Base-by-base conservation (phyloP, 2,888 invertebrate species). In the Sphinx pinastri region DNA sequence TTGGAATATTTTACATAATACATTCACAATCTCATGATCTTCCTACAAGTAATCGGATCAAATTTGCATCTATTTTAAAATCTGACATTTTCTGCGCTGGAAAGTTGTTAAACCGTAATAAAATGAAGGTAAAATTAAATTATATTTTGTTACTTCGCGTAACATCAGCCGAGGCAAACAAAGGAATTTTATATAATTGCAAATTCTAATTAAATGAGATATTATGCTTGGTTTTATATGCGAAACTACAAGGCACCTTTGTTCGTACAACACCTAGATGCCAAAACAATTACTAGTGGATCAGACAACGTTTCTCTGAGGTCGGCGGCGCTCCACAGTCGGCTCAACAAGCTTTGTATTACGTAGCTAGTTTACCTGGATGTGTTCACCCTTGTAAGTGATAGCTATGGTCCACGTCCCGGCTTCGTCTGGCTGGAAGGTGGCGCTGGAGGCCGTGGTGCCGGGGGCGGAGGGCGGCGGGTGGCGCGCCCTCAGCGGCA, bases 321-420 rank as follows among this genome's bases (percentile, higher is more conserved):
- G 4, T 38, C 38, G 4, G 38, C 38, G 38, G 4, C 38, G 38
- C 38, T 38, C 38, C 38, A 38, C 38, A 8, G 38, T 38, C 38
- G 38, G 38, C 38, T 38, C 38, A 38, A 38, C 38, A 8, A 38
- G 38, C 38, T 38, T 8, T 31, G 19, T n/a, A 31, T n/a, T 14
- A 38, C 25, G 31, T 25, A 51, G 31, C 31, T 60, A 11, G 68
- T 59, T 52, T 74, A 95, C 95, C 88, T 96, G 96, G 79, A 99
- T 99, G 87, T 99, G 98, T 81, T 98, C 97, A 51, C 98, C 98
- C 85, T 99, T 98, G 88, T 99, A 99, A 51, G 98, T 97, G 75
- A 99, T 99, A 75, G 98, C 98, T 71, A 99, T 99, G 80, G 97
- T 97, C 99, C 99, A 99, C 83, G 98, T 98, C 71, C 99, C 99